Base-by-base conservation (phyloP, 2,888 invertebrate species). In the Ceramica pisi region DNA sequence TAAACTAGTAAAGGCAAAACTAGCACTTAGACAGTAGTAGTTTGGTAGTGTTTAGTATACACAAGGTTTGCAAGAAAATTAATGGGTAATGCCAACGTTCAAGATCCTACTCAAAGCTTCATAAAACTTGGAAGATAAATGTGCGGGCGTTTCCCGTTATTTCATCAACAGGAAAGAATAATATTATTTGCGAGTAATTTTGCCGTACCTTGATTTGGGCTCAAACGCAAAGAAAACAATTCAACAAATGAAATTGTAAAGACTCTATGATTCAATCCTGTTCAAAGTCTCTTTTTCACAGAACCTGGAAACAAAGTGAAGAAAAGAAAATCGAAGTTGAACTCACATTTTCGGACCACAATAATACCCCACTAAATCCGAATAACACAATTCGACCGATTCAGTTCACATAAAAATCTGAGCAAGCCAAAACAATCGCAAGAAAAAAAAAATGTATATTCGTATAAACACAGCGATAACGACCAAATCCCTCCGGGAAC, bases 91-190 rank as follows among this genome's bases (percentile, higher is more conserved):
- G 7, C 12, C 21, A 14, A 23, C 19, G 53, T 12, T 21, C 41
- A 10, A 26, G 26, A 41, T 23, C n/a, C 5, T n/a, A 38, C n/a
- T 4, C 12, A 23, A 70, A 51, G 9, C 31, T 57, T 31, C 48
- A 2, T 48, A 23, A 61, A 74, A 65, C n/a, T 31, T 16, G 8
- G 12, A 31, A 26, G 12, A 21, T 35, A 26, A 51, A 44, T 38
- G 35, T 23, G 26, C 4, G 7, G 19, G 38, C 44, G 21, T 21
- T 50, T 44, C 19, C 21, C 53, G 38, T 78, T 80, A 80, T 63
- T 75, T 80, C 78, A 65, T 70, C 65, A 69, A 78, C 31, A 53
- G 0, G 9, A 12, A 44, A 1, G 41, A 4, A 31, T 14, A 10
- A 21, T 26, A 35, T 16, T 9, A n/a, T 1, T n/a, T n/a, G n/a